These are phyloP conservation scores for Leptocoma aspasia DNA, from an alignment of 2,113 vertebrate genomes.

Conservation along the genomic window DNA sequence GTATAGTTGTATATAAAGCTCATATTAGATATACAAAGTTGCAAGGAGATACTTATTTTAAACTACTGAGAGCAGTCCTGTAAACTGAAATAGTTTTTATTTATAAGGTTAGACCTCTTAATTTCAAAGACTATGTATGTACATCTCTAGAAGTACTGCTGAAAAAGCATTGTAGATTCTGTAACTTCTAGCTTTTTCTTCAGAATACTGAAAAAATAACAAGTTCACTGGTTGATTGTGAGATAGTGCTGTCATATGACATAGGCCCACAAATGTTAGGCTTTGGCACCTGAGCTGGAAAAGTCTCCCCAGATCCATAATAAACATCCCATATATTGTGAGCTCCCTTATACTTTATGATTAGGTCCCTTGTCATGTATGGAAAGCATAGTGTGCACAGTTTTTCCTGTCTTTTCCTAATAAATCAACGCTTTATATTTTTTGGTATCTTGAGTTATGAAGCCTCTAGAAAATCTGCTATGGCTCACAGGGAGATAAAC, in stretches of 20 bases:
- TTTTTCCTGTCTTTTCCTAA: not conserved
- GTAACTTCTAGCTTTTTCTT: not conserved
- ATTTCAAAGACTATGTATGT: not conserved
- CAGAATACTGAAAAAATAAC: not conserved
- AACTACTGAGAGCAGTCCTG: not conserved
- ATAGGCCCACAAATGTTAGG: not conserved
- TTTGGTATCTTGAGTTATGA: not conserved
- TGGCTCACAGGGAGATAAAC: not conserved
- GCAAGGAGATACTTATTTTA: not conserved
- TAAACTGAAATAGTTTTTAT: not conserved
- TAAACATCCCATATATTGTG: not conserved
- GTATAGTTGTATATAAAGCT: not conserved
- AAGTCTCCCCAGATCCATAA: not conserved
- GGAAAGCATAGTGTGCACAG: not conserved
- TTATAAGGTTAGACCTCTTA: not conserved
- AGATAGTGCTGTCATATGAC: not conserved
- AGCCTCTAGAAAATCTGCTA: not conserved
- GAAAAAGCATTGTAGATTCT: not conserved
- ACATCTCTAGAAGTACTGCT: not conserved
- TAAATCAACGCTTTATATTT: accelerated
- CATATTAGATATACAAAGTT: not conserved
- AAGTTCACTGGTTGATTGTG: not conserved
- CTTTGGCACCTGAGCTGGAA: not conserved
- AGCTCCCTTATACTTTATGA: not conserved
- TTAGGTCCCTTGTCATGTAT: not conserved